These are phyloP conservation scores for Podarcis cretensis DNA, from an alignment of 2,113 vertebrate genomes.

Conservation along the genomic window DNA sequence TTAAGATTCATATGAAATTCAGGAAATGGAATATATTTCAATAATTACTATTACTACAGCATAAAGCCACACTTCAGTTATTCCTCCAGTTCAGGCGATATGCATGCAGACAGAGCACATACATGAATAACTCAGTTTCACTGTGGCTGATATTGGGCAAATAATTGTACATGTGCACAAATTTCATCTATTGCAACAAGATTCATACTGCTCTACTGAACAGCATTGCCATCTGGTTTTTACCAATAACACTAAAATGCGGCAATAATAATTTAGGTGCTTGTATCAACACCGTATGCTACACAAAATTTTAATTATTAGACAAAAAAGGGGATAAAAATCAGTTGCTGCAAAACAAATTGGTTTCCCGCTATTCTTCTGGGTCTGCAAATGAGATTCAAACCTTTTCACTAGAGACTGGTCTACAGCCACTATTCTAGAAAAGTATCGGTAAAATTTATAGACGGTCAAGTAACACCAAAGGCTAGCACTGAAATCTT, in stretches of 20 bases:
- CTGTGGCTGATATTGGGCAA: not conserved
- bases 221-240: not conserved
- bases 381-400: not conserved
- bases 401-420: not conserved
- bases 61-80: conserved; percentile 34
- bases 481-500: not conserved
- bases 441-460: not conserved
- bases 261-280: not conserved
- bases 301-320: not conserved
- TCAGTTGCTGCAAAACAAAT: not conserved
- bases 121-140: not conserved
- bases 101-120: not conserved
- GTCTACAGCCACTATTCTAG: not conserved
- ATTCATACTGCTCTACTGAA: not conserved
- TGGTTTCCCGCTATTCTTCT: not conserved
- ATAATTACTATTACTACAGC: not conserved
- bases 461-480: not conserved
- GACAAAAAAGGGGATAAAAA: not conserved
- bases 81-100: conserved; percentile 8
- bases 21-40: conserved; percentile 12
- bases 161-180: not conserved
- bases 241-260: not conserved
- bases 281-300: not conserved
- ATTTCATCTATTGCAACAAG: not conserved
- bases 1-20: not conserved